A percentile compares a stretch with the other conserved stretches of the same genome.
phyloP scores from a whole-genome alignment of 2,113 vertebrate species.

The Ochotona curzoniae region DNA sequence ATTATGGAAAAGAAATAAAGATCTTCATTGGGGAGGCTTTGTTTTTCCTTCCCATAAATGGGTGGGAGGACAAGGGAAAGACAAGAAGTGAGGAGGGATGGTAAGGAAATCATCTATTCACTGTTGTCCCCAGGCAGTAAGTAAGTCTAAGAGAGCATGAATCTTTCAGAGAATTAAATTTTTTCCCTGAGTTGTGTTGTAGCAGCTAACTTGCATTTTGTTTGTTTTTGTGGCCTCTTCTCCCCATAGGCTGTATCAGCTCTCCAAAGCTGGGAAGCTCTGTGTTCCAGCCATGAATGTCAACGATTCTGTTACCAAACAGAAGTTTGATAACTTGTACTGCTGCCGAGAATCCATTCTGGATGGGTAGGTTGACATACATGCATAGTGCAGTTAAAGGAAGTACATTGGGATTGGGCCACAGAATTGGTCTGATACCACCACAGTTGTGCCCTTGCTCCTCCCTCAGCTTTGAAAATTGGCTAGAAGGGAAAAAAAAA shows the following conservation, averaged over 20 bases:
- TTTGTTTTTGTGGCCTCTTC: slow-evolving; percentile 76
- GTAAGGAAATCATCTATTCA: slow-evolving; percentile 28
- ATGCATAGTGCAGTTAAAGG: not conserved
- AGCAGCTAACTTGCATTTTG: slow-evolving; percentile 57
- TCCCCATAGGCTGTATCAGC: slow-evolving; percentile 94
- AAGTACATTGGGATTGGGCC: not conserved
- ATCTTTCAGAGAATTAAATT: slow-evolving; percentile 3
- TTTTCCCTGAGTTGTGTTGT: not conserved
- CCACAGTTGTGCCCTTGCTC: not conserved
- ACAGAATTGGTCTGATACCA: rapidly evolving
- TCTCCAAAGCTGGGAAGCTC: slow-evolving; percentile 98
- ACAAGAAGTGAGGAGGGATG: slow-evolving; percentile 50
- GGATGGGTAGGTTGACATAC: slow-evolving; percentile 92
- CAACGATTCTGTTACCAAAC: slow-evolving; percentile 99
- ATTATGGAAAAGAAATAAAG: slow-evolving; percentile 60
- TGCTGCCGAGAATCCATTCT: slow-evolving; percentile 99
- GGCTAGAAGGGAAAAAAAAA: too few relatives aligned
- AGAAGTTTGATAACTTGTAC: slow-evolving; percentile 99
- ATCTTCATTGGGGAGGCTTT: slow-evolving; percentile 42
- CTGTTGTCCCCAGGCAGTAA: slow-evolving; percentile 17
- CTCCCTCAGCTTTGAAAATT: not conserved
- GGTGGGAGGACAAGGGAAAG: slow-evolving; percentile 24
- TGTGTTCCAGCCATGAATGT: slow-evolving; percentile 99
- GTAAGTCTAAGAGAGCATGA: slow-evolving; percentile 30
- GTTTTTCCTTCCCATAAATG: slow-evolving; percentile 28